Percentiles rank a stretch among this genome's conserved stretches.
Conservation (phyloP, 2,113 vertebrate genomes). For the Prionailurus bengalensis region DNA sequence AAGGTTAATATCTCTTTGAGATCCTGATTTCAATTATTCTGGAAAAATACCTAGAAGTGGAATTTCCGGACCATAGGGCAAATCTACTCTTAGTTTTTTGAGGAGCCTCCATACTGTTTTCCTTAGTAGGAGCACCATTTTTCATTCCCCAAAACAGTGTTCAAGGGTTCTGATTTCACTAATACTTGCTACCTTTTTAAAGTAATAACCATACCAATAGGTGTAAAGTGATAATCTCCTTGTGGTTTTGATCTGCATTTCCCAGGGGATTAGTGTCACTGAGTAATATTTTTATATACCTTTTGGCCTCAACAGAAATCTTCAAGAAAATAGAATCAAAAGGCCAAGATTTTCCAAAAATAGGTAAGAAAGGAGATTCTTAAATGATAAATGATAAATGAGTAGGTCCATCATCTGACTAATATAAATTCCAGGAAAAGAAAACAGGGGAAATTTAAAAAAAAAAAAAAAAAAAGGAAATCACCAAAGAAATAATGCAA, state of each 20-base stretch:
- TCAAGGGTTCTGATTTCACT: neutral
- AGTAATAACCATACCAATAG: neutral
- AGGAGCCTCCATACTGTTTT: neutral
- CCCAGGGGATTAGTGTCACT: neutral
- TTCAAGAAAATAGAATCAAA: constrained; percentile 6
- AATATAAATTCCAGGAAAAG: neutral
- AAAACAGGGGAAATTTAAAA: neutral
- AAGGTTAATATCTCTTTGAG: neutral
- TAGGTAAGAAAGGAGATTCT: neutral
- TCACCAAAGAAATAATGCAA: neutral
- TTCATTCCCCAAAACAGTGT: neutral
- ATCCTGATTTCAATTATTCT: neutral
- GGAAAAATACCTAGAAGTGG: neutral
- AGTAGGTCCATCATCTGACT: neutral
- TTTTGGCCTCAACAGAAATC: neutral
- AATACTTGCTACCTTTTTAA: neutral
- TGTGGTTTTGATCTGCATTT: constrained; percentile 2
- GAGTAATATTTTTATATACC: neutral
- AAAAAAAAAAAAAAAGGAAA: neutral
- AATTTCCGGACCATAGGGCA: neutral
- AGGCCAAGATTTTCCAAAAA: neutral
- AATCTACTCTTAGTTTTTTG: neutral
- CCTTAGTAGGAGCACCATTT: neutral
- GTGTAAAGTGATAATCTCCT: neutral
- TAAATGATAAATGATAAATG: neutral